Evolutionary conservation across 2,113 vertebrate species (phyloP).

Genomic region (Stercorarius parasiticus): DNA sequence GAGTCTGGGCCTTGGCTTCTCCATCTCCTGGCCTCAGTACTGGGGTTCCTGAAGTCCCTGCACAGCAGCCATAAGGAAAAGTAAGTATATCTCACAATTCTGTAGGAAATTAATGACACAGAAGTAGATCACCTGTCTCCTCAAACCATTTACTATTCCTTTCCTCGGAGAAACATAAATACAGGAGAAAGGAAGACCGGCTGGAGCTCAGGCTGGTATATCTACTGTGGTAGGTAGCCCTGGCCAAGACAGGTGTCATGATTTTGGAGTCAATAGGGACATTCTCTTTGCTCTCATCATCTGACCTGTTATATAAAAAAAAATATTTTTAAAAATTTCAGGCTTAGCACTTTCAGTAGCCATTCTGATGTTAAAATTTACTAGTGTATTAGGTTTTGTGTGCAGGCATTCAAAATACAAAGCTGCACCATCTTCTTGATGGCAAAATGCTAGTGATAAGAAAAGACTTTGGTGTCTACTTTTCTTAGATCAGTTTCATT

Average conservation of each 20-base stretch:
- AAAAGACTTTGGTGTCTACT: neutral
- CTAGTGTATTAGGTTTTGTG: neutral
- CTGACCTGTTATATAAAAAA: neutral
- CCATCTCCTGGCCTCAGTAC: neutral
- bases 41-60: neutral
- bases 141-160: neutral
- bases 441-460: neutral
- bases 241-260: neutral
- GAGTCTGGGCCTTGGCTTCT: neutral
- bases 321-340: neutral
- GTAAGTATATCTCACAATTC: neutral
- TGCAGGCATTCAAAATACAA: neutral
- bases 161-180: neutral
- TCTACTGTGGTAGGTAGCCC: neutral
- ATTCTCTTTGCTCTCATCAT: neutral
- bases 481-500: neutral
- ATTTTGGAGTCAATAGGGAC: neutral
- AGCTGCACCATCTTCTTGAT: neutral
- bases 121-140: neutral
- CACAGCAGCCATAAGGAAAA: neutral
- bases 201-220: neutral
- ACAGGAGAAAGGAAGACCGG: neutral
- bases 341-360: neutral
- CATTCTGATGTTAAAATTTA: neutral
- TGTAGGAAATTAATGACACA: neutral